A percentile compares a stretch with the other conserved stretches of the same genome.
Conservation (phyloP, 2,888 invertebrate species). For the Caenorhabditis zanzibari region DNA sequence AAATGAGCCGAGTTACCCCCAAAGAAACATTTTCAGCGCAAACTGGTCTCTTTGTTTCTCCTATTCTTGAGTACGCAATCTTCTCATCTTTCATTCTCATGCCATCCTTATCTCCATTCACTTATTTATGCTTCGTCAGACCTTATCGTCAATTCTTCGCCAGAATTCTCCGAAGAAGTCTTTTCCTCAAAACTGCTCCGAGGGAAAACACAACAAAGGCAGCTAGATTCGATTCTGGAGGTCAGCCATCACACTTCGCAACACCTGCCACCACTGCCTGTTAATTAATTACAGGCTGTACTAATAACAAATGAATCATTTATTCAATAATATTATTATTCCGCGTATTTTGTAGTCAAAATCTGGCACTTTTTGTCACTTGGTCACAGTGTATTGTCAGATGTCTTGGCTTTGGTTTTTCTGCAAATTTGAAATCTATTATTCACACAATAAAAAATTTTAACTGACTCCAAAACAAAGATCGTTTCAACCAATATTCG, state of each 20-base stretch:
- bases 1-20: background rate
- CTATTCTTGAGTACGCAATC: slow-evolving; percentile 33
- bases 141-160: slow-evolving; percentile 36
- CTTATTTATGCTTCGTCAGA: slow-evolving; percentile 31
- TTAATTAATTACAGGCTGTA: background rate
- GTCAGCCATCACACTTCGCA: background rate
- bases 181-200: background rate
- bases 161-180: background rate
- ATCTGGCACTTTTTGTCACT: slow-evolving; percentile 3
- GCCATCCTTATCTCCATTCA: slow-evolving; percentile 42
- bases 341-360: background rate
- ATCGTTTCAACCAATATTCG: background rate
- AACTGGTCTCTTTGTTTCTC: slow-evolving; percentile 24
- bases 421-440: background rate
- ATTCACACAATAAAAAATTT: background rate
- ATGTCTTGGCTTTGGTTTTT: background rate
- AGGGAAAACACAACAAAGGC: background rate
- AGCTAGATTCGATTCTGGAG: background rate
- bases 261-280: background rate
- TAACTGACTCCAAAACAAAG: slow-evolving; percentile 12
- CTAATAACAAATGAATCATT: background rate
- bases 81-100: slow-evolving; percentile 20
- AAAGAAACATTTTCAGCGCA: background rate
- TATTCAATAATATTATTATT: background rate
- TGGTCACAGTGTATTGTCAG: background rate